These are phyloP conservation scores for Diceros bicornis DNA, from an alignment of 2,797 vertebrate species.

Conservation along the genomic window DNA sequence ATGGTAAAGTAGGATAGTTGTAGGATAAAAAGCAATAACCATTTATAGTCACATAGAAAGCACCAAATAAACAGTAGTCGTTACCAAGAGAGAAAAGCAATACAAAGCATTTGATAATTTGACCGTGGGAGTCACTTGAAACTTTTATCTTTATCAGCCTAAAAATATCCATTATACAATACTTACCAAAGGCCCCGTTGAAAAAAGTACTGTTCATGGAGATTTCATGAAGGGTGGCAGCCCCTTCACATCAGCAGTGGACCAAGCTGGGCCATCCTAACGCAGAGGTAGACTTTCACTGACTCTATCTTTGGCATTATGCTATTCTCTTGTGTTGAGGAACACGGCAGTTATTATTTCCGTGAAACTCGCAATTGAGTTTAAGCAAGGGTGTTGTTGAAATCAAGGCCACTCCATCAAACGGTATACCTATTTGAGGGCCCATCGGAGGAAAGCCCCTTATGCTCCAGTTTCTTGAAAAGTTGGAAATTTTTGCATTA, in stretches of 20 bases:
- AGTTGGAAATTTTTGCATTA: background rate
- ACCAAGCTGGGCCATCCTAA: too few species aligned
- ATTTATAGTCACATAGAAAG: background rate
- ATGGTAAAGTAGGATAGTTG: background rate
- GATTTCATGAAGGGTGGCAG: background rate
- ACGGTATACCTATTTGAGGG: background rate
- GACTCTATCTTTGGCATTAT: background rate
- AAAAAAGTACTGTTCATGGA: background rate
- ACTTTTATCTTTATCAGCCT: conserved; percentile 54
- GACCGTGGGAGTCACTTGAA: background rate
- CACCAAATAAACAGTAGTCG: background rate
- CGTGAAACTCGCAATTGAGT: background rate
- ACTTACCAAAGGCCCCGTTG: background rate
- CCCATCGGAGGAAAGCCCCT: background rate
- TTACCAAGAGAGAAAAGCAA: background rate
- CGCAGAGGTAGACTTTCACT: too few species aligned
- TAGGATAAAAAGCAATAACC: background rate
- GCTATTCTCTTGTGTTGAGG: background rate
- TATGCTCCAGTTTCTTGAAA: background rate
- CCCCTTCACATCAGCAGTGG: too few species aligned
- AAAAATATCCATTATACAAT: background rate
- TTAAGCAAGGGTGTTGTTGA: background rate
- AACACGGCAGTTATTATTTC: background rate
- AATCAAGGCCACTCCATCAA: background rate
- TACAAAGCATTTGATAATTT: background rate